phyloP scores from a whole-genome alignment of 2,113 vertebrate genomes.

The Orycteropus afer region DNA sequence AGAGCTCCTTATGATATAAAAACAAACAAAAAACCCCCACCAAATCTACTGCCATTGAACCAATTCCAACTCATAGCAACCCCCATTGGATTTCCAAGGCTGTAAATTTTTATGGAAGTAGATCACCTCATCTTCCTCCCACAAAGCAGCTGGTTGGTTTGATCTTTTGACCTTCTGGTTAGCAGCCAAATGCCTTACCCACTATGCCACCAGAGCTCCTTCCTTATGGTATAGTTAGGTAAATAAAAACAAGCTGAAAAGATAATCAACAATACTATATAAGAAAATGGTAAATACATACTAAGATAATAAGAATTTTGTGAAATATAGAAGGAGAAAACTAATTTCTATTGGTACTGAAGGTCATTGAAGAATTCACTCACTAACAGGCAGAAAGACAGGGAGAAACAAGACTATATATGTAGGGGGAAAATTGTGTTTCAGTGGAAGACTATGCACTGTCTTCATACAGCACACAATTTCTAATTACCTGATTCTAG shows the following conservation, averaged over 20 bases:
- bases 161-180: no score
- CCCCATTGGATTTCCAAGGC: no score
- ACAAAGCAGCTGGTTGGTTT: no score
- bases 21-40: no score
- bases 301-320: background rate
- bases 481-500: background rate
- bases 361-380: background rate
- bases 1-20: no score
- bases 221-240: background rate
- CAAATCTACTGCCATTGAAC: no score
- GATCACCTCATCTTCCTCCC: no score
- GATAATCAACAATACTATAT: background rate
- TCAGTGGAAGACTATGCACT: background rate
- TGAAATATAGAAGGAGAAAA: background rate
- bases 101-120: no score
- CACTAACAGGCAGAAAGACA: slow-evolving; percentile 17
- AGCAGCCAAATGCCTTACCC: no score
- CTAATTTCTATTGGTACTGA: background rate
- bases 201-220: no score
- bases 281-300: background rate
- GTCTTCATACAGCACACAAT: background rate
- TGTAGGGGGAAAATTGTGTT: background rate
- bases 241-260: slow-evolving; percentile 38
- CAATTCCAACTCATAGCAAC: no score
- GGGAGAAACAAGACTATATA: background rate